Conservation (phyloP, 1,140 invertebrate genomes). For the Drosophila punjabiensis region DNA sequence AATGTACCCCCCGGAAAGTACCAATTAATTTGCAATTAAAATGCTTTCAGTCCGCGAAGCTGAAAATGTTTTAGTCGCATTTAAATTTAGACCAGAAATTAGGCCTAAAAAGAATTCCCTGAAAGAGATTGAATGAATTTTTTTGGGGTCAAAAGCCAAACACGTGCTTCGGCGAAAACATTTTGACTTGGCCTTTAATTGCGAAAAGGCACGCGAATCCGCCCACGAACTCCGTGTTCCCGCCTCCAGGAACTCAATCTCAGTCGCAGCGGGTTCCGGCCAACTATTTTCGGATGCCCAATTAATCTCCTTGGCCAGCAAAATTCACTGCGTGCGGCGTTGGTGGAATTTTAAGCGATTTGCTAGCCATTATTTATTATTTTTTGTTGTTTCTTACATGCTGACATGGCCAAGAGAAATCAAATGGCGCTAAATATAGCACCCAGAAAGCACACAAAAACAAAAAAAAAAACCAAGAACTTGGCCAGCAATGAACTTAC, state of each 20-base stretch:
- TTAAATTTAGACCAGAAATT: conserved; percentile 3
- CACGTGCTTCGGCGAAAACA: conserved; percentile 28
- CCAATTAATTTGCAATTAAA: conserved; percentile 58
- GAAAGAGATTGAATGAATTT: conserved; percentile 11
- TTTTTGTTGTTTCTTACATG: conserved; percentile 47
- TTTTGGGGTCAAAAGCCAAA: conserved; percentile 35
- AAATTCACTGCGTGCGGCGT: conserved; percentile 27
- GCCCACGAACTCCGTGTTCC: not conserved
- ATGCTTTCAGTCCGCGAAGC: conserved; percentile 26
- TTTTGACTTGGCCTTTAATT: conserved; percentile 59
- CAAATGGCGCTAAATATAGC: conserved; percentile 60
- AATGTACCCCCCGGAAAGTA: conserved; percentile 13
- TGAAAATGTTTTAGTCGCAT: conserved; percentile 1
- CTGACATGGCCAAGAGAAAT: conserved; percentile 56
- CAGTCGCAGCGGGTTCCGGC: conserved; percentile 48
- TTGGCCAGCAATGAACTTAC: conserved; percentile 74
- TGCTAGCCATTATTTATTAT: conserved; percentile 74
- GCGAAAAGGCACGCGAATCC: conserved; percentile 64
- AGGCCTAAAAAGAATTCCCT: not conserved
- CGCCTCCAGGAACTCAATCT: conserved; percentile 52
- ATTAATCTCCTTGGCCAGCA: conserved; percentile 63
- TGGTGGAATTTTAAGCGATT: conserved; percentile 80
- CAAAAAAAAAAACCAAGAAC: conserved; percentile 23
- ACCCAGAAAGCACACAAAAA: not conserved
- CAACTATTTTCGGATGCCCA: conserved; percentile 64